phyloP scores from a whole-genome alignment of 64 coral and sea anemone species.

The Stylophora pistillata region DNA sequence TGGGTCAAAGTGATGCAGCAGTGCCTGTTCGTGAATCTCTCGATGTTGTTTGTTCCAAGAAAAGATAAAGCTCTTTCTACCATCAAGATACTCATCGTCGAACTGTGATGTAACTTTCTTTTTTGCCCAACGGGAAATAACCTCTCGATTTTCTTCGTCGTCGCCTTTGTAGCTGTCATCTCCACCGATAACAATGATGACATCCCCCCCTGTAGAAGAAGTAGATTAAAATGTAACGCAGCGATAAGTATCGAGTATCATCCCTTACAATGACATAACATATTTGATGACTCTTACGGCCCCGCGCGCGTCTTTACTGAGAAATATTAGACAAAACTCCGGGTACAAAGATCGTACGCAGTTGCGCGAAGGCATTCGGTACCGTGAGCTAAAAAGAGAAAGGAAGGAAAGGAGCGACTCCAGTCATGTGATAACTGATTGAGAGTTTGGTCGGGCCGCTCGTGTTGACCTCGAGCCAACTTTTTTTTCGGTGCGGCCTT shows the following conservation, averaged over 20 bases:
- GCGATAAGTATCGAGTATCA: not conserved
- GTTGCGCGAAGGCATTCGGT: too few relatives aligned
- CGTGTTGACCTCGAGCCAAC: too few relatives aligned
- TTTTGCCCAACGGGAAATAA: slow-evolving; percentile 61
- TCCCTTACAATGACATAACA: too few relatives aligned
- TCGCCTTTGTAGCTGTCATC: slow-evolving; percentile 55
- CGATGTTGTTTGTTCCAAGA: slow-evolving; percentile 64
- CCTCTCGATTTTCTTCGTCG: slow-evolving; percentile 33
- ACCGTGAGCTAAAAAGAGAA: too few relatives aligned
- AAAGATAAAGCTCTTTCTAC: slow-evolving; percentile 58
- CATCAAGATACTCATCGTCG: slow-evolving; percentile 47
- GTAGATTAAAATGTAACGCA: not conserved
- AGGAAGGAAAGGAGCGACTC: too few relatives aligned
- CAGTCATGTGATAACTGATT: too few relatives aligned
- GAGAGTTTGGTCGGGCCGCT: too few relatives aligned
- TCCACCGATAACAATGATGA: slow-evolving; percentile 46
- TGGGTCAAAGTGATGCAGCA: slow-evolving; percentile 35
- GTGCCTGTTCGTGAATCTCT: slow-evolving; percentile 59
- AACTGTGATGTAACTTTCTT: slow-evolving; percentile 62
- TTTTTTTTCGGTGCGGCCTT: too few relatives aligned
- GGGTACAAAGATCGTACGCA: too few relatives aligned
- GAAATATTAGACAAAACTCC: too few relatives aligned
- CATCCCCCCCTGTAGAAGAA: slow-evolving; percentile 10
- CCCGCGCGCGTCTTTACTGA: too few relatives aligned
- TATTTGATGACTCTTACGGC: too few relatives aligned